phyloP scores from a whole-genome alignment of 2,797 vertebrate genomes.

The Anabacerthia variegaticeps region DNA sequence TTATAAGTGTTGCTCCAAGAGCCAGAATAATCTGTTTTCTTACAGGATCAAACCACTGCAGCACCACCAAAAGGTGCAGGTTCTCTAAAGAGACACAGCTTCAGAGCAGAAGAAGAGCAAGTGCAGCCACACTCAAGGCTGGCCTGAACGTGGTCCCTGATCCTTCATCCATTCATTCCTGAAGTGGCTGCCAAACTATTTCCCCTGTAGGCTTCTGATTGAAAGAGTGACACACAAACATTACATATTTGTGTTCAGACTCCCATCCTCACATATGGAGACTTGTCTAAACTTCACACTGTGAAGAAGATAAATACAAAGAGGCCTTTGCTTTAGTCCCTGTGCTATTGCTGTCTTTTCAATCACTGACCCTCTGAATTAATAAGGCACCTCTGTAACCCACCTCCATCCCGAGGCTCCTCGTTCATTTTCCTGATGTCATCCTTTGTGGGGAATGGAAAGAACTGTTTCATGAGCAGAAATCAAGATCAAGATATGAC shows the following conservation, averaged over 20 bases:
- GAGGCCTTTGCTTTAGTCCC: constrained; percentile 1
- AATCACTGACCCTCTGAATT: not conserved
- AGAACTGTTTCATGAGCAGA: not conserved
- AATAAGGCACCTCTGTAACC: not conserved
- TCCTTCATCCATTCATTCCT: not conserved
- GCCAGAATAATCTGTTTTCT: not conserved
- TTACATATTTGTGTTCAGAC: not conserved
- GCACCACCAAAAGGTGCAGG: not conserved
- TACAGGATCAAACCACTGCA: not conserved
- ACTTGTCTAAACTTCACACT: constrained; percentile 9
- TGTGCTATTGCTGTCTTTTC: not conserved
- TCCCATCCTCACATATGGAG: not conserved
- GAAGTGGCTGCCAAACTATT: not conserved
- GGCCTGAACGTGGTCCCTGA: not conserved
- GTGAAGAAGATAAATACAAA: constrained; percentile 3
- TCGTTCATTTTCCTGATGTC: not conserved
- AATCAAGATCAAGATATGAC: not conserved
- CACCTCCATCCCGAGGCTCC: not conserved
- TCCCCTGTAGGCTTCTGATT: not conserved
- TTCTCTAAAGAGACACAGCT: not conserved
- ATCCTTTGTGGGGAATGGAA: not conserved
- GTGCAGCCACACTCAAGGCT: not conserved
- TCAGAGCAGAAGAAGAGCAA: not conserved
- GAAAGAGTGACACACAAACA: not conserved
- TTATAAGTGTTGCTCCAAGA: not conserved